These are phyloP conservation scores for Mycalesis mineus DNA, from an alignment of 2,888 invertebrate species.

Conservation along the genomic window DNA sequence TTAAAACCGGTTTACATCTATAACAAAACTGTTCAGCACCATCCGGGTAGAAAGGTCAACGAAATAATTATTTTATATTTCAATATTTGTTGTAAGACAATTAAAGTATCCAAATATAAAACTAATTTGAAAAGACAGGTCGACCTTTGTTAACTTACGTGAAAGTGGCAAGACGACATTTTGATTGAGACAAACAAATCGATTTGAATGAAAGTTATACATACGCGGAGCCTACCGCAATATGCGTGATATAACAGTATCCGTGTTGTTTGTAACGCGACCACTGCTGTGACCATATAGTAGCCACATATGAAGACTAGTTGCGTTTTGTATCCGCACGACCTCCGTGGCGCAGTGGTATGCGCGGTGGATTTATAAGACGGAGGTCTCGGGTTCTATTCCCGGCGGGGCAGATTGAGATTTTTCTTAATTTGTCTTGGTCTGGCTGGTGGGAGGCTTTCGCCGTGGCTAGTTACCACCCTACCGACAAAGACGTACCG, in stretches of 20 bases:
- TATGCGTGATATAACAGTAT: conserved; percentile 58
- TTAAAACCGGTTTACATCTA: conserved; percentile 2
- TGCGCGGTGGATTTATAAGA: too few relatives aligned
- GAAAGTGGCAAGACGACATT: conserved; percentile 16
- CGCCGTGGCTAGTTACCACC: too few relatives aligned
- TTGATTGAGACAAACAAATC: conserved; percentile 11
- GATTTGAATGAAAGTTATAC: conserved; percentile 37
- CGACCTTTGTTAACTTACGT: conserved; percentile 12
- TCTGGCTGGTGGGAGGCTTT: too few relatives aligned
- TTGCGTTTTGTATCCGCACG: too few relatives aligned
- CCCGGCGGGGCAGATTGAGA: too few relatives aligned
- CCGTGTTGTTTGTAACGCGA: conserved; percentile 40
- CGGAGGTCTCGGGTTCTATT: too few relatives aligned
- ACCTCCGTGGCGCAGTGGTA: too few relatives aligned
- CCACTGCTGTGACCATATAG: background rate
- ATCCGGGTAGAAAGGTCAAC: background rate
- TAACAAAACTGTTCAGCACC: background rate
- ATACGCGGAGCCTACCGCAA: conserved; percentile 36
- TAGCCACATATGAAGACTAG: too few relatives aligned
- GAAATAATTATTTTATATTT: background rate
- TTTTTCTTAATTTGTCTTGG: too few relatives aligned
- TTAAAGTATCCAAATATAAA: background rate
- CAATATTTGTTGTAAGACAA: background rate
- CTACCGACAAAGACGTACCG: too few relatives aligned
- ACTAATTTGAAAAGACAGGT: background rate